These are phyloP conservation scores for Heliopora coerulea DNA, from an alignment of 92 coral and sea anemone genomes.

Conservation along the genomic window DNA sequence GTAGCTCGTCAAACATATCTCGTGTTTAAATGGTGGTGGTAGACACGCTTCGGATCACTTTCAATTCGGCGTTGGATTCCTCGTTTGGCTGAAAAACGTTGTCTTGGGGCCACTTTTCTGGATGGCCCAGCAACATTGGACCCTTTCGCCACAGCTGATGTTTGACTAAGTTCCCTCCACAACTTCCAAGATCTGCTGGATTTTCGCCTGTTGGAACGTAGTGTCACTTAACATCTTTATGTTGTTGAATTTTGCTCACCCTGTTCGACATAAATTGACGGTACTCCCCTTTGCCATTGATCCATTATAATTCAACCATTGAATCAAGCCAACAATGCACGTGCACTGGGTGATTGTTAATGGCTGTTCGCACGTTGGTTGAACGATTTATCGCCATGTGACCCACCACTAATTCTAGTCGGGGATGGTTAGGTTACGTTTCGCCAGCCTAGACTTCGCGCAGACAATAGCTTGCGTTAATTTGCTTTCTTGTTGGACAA, in stretches of 20 bases:
- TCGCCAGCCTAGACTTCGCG: conserved; percentile 21
- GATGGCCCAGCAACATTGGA: too few relatives aligned
- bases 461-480: too few relatives aligned
- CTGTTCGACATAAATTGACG: conserved; percentile 10
- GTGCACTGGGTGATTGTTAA: not conserved
- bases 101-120: too few relatives aligned
- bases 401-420: conserved; percentile 11
- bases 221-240: too few relatives aligned
- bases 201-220: too few relatives aligned
- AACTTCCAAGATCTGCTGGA: too few relatives aligned
- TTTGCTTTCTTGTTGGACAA: too few relatives aligned
- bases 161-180: not conserved
- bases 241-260: conserved; percentile 19
- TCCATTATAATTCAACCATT: not conserved
- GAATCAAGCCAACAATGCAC: conserved; percentile 9
- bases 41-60: not conserved
- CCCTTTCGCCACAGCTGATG: not conserved
- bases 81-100: not conserved
- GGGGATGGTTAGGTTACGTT: conserved; percentile 10
- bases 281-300: conserved; percentile 13
- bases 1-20: conserved; percentile 14
- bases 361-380: conserved; percentile 8
- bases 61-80: too few relatives aligned
- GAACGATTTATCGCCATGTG: conserved; percentile 16
- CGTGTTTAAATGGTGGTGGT: conserved; percentile 1